These are phyloP conservation scores for Hypercompe scribonia DNA, from an alignment of 2,888 invertebrate genomes.

Conservation along the genomic window DNA sequence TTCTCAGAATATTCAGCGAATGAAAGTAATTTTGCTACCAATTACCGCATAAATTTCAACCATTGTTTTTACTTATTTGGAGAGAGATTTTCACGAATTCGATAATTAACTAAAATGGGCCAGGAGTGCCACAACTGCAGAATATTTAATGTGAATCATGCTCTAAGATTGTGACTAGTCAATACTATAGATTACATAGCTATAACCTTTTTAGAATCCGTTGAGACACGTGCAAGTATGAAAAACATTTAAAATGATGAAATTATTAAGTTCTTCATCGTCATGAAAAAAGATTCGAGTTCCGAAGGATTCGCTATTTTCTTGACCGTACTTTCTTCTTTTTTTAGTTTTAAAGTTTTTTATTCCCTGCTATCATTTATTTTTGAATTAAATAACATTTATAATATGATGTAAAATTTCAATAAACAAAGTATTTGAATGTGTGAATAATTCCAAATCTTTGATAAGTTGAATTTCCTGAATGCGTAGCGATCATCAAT, in stretches of 20 bases:
- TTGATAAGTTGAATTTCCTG: slow-evolving; percentile 8
- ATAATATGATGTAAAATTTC: background rate
- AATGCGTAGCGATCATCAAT: slow-evolving; percentile 20
- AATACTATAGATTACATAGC: background rate
- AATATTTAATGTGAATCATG: background rate
- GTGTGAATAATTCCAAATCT: background rate
- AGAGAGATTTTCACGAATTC: slow-evolving; percentile 12
- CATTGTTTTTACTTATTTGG: slow-evolving; percentile 15
- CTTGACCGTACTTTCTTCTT: background rate
- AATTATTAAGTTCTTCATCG: background rate
- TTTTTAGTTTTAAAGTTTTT: background rate
- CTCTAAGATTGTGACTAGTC: background rate
- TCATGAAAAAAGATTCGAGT: background rate
- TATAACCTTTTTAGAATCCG: background rate
- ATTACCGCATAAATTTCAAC: background rate
- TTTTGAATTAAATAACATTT: background rate
- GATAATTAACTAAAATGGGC: slow-evolving; percentile 13
- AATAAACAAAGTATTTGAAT: background rate
- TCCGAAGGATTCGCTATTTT: background rate
- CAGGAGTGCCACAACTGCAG: slow-evolving; percentile 18
- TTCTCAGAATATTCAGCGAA: slow-evolving; percentile 6
- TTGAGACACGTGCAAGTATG: background rate
- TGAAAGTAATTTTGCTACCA: slow-evolving; percentile 9
- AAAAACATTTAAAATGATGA: background rate
- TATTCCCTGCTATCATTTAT: background rate